Percentiles rank a stretch among this genome's conserved stretches.
These are phyloP conservation scores for Xanthorhoe designata DNA, from an alignment of 2,888 invertebrate genomes.

Conservation along the genomic window DNA sequence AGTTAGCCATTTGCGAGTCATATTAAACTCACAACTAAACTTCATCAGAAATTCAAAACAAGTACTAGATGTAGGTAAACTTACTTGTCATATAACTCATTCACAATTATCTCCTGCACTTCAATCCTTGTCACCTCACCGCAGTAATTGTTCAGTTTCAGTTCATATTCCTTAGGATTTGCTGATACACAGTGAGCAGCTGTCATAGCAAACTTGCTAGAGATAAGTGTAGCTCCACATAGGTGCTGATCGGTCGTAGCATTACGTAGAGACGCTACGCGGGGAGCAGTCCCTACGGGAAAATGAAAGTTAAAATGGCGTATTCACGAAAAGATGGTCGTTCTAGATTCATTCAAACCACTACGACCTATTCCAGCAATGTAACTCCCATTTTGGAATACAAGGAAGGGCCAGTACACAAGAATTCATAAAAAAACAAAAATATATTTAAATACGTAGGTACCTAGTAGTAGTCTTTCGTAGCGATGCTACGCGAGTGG, in stretches of 20 bases:
- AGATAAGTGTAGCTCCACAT: conserved; percentile 71
- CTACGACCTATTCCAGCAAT: too few species aligned
- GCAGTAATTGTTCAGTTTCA: conserved; percentile 70
- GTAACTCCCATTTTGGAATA: too few species aligned
- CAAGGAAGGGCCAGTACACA: too few species aligned
- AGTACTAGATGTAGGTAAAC: conserved; percentile 33
- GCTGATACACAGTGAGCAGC: conserved; percentile 74
- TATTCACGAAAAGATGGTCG: too few species aligned
- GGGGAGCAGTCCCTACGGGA: conserved; percentile 62
- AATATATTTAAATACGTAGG: too few species aligned
- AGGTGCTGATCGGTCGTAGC: conserved; percentile 59
- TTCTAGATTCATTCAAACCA: too few species aligned
- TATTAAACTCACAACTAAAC: too few species aligned
- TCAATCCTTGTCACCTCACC: conserved; percentile 47
- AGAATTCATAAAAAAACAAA: too few species aligned
- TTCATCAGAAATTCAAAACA: too few species aligned
- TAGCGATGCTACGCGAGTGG: too few species aligned
- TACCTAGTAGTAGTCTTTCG: too few species aligned
- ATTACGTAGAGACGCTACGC: conserved; percentile 68
- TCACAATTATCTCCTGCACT: conserved; percentile 61
- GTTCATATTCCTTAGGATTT: conserved; percentile 51
- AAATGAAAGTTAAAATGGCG: neutral
- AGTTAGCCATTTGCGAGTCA: too few species aligned
- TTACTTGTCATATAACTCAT: conserved; percentile 69
- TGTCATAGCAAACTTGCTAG: conserved; percentile 63